Evolutionary conservation across 2,113 vertebrate species (phyloP), one percentile per base, ranked within the genome.

Genomic region (Gallinago jamesoni): DNA sequence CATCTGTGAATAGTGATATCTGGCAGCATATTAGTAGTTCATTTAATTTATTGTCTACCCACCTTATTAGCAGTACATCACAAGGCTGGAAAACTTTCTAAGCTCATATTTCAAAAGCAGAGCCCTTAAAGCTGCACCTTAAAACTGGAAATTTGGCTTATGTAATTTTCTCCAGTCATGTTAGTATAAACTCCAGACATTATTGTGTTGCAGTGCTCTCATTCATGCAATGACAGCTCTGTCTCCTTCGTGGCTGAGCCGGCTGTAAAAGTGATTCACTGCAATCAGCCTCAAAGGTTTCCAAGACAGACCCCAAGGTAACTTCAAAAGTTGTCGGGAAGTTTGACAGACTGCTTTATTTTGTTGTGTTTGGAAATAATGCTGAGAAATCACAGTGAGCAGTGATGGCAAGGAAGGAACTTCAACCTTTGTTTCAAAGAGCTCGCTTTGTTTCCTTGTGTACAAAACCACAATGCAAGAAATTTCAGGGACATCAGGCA

Each of bases 11-110:
- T 90, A 96, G 87, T 33, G 69, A 78, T 93, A 94, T 31, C 67
- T 94, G 91, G 93, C 85, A 83, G 77, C 31, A 1, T 84, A 91
- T 92, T 77, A 83, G 91, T 50, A 63, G 76, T 78, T 92, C 33
- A 77, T 86, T 87, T 91, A 94, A 92, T 94, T 95, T 95, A 96
- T 94, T 89, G 83, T 85, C 95, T 94, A 93, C 84, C 87, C 50
- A 83, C 76, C 84, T 94, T 95, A 94, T 94, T 96, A 96, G 30
- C 52, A 94, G 74, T 95, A 85, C 39, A 95, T 93, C 91, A 93
- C 59, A 73, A 93, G 45, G 50, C 88, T 95, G 83, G 67, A 89
- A 95, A 89, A 82, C 77, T 93, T 96, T 85, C 48, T 81, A 69
- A 89, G 81, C 52, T 83, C 74, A 35, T 89, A 68, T 96, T 97